Conservation (phyloP, 2,888 invertebrate species). For the Cacoxenus indagator region DNA sequence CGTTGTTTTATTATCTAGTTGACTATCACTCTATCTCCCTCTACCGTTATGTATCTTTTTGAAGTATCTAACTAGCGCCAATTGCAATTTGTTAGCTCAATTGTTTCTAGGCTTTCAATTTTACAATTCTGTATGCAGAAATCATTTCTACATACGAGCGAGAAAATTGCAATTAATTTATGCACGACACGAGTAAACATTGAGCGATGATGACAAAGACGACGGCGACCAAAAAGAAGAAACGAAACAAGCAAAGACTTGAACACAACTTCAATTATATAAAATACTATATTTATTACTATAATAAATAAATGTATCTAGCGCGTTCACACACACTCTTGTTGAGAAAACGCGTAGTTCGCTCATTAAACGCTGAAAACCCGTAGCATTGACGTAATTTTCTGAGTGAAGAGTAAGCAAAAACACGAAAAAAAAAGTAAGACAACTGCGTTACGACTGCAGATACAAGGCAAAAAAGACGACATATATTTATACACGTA, state of each 20-base stretch:
- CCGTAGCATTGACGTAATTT: constrained; percentile 9
- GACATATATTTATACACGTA: not conserved
- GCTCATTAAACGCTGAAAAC: constrained; percentile 4
- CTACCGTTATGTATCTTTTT: not conserved
- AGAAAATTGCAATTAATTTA: not conserved
- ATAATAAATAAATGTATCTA: not conserved
- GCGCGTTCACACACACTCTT: not conserved
- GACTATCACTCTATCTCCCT: not conserved
- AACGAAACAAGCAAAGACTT: not conserved
- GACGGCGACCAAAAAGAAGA: not conserved
- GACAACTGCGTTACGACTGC: no score
- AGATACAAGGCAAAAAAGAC: not conserved
- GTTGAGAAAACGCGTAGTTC: not conserved
- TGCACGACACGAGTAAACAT: not conserved
- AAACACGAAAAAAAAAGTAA: not conserved
- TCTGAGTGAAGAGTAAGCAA: constrained; percentile 2
- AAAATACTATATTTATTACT: constrained; percentile 8
- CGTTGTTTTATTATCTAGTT: no score
- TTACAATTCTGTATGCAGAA: not conserved
- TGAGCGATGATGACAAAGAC: not conserved
- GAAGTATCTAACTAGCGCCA: not conserved
- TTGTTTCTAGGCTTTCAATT: constrained; percentile 4
- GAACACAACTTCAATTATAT: not conserved
- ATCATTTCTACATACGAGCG: not conserved
- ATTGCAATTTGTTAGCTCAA: constrained; percentile 15